phyloP scores from a whole-genome alignment of 2,113 vertebrate genomes.

The Pteruthius melanotis region DNA sequence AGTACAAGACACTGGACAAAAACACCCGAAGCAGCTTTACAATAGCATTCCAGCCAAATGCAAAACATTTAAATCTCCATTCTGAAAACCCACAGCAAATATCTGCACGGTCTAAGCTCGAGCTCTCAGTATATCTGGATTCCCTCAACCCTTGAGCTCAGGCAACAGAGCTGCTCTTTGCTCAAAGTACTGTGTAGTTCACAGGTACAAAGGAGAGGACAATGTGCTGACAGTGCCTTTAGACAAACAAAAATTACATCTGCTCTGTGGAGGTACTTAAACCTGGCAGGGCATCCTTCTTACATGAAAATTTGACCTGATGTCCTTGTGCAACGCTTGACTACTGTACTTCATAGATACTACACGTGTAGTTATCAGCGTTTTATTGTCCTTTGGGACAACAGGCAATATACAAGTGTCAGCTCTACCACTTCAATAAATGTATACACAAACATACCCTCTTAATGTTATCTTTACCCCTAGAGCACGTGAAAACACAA shows the following conservation, averaged over 20 bases:
- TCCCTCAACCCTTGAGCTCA: not conserved
- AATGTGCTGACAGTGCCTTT: not conserved
- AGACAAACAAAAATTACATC: not conserved
- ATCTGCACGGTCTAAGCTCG: not conserved
- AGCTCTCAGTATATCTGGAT: not conserved
- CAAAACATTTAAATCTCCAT: not conserved
- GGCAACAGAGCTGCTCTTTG: not conserved
- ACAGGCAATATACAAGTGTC: not conserved
- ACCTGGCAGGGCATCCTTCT: not conserved
- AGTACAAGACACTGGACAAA: not conserved
- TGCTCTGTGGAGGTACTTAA: not conserved
- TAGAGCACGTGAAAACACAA: not conserved
- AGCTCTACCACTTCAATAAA: not conserved
- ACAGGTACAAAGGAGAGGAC: not conserved
- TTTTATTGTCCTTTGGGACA: not conserved
- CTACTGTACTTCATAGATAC: not conserved
- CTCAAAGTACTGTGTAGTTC: not conserved
- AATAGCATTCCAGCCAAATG: not conserved
- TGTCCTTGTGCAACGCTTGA: not conserved
- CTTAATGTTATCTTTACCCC: not conserved
- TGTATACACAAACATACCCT: not conserved
- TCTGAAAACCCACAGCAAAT: not conserved
- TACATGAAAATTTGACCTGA: not conserved
- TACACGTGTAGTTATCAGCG: not conserved
- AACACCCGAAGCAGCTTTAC: not conserved